Conservation (phyloP, 92 coral and sea anemone species). For the Pocillopora grandis region DNA sequence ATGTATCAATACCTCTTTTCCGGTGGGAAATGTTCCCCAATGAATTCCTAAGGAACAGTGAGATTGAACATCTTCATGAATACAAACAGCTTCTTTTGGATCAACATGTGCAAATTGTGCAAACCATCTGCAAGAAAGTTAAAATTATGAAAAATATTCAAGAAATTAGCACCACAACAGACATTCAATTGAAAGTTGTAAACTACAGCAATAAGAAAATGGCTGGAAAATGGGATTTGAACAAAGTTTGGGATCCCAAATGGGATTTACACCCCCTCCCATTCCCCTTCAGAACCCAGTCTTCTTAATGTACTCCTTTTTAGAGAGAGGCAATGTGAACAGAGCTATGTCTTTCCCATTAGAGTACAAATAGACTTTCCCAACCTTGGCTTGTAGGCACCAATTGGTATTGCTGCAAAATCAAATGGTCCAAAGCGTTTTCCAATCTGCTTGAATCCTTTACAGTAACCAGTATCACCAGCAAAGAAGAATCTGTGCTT, state of each 20-base stretch:
- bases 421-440: conserved; percentile 88
- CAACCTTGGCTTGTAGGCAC: conserved; percentile 94
- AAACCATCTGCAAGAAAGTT: conserved; percentile 55
- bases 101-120: conserved; percentile 83
- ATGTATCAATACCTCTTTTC: conserved; percentile 21
- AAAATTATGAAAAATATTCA: not conserved
- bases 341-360: not conserved
- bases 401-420: conserved; percentile 89
- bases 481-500: conserved; percentile 76
- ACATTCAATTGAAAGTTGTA: not conserved
- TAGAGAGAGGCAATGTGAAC: not conserved
- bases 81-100: conserved; percentile 83
- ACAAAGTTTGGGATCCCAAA: no score
- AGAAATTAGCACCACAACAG: not conserved
- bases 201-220: no score
- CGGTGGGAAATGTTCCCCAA: conserved; percentile 90
- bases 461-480: conserved; percentile 88
- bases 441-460: conserved; percentile 84
- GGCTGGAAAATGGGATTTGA: no score
- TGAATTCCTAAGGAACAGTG: conserved; percentile 82
- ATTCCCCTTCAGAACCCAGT: not conserved
- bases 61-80: conserved; percentile 81
- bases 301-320: no score
- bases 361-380: not conserved
- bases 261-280: not conserved